Base-by-base conservation (phyloP, 1,140 invertebrate genomes). In the Lasioglossum albipes region DNA sequence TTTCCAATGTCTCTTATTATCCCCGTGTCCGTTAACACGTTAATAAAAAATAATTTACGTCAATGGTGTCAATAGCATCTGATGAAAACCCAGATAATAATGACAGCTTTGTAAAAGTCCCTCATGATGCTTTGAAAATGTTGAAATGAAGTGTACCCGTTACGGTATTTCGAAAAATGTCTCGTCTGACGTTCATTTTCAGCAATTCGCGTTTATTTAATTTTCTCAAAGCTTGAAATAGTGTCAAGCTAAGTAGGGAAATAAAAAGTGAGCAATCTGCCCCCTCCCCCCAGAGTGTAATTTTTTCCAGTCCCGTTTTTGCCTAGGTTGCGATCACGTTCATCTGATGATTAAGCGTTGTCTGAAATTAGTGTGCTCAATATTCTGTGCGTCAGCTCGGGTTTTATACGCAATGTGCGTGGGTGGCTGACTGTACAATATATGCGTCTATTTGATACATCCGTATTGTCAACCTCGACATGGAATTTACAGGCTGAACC, bases 301-400 rank as follows among this genome's bases (percentile, higher is more conserved):
- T 54, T 31, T 31, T 65, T 36, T 41, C 10, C 12, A 41, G 27
- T 18, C 62, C 22, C 27, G 45, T 71, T n/a, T 59, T 57, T 41
- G 27, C 36, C 12, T 65, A 31, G 31, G 6, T 27, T 10, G 20
- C 27, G 52, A 72, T 78, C 59, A 22, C 31, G 49, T 71, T 71
- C 41, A n/a, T 68, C 57, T 71, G 61, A 64, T 71, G 45, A 45
- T 22, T 61, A 49, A 64, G 57, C 59, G 22, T 64, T 20, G n/a
- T 42, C 10, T 52, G 67, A 70, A 72, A 72, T 72, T 64, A 22
- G 68, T 64, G 52, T 64, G 68, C 68, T 62, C n/a, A 64, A 16
- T 61, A 64, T 78, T 78, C 67, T 16, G 42, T 62, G 31, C 68
- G 57, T 59, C 57, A 78, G 49, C 45, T 72, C 59, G 12, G 62